These are phyloP conservation scores for Hoplias malabaricus DNA, from an alignment of 2,113 vertebrate species.

Conservation along the genomic window DNA sequence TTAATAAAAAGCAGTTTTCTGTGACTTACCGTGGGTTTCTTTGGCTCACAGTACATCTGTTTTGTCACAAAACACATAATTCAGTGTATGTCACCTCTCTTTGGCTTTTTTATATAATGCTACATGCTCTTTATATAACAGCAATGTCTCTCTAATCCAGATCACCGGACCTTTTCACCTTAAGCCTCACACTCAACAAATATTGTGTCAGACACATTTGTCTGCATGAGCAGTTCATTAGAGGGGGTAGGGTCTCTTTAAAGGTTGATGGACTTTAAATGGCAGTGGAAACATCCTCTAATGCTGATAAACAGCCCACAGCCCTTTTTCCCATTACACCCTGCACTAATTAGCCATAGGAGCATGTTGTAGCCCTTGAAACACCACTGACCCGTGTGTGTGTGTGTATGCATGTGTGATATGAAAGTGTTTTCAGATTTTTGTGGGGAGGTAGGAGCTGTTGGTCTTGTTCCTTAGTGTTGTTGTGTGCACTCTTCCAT, in stretches of 20 bases:
- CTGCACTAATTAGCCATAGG: slow-evolving; percentile 15
- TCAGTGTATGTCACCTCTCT: neutral
- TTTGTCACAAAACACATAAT: too few relatives aligned
- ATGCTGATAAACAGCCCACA: slow-evolving; percentile 16
- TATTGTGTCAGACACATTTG: slow-evolving; percentile 10
- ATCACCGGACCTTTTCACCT: neutral
- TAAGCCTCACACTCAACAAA: neutral
- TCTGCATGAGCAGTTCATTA: neutral
- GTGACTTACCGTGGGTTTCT: too few relatives aligned
- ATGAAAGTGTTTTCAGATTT: neutral
- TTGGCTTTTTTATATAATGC: neutral
- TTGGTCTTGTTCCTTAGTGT: neutral
- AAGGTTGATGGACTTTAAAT: slow-evolving; percentile 12
- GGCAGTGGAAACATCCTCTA: slow-evolving; percentile 21
- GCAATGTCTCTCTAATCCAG: neutral
- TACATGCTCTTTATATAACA: slow-evolving; percentile 24
- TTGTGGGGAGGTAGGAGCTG: neutral
- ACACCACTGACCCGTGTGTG: neutral
- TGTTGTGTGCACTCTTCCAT: too few relatives aligned
- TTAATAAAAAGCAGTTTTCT: too few relatives aligned
- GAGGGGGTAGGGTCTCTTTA: neutral
- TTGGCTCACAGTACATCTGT: too few relatives aligned
- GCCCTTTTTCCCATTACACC: slow-evolving; percentile 7
- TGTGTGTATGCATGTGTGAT: neutral
- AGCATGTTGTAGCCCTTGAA: neutral